Evolutionary conservation across 1,140 invertebrate genomes (phyloP), one percentile per base, ranked within the genome.

Genomic region (Drosophila kepulauana): DNA sequence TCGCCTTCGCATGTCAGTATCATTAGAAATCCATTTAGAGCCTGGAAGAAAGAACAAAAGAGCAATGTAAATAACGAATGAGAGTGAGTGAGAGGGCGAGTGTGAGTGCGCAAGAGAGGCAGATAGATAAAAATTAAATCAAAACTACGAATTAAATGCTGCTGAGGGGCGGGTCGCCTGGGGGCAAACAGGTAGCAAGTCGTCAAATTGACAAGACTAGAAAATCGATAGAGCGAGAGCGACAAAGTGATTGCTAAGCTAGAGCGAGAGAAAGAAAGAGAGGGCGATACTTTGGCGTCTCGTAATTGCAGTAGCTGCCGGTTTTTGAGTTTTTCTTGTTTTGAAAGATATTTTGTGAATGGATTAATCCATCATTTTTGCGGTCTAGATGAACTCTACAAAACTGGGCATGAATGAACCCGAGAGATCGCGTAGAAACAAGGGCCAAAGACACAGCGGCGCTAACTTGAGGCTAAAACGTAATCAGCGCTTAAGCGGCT

Each of bases 1-100:
- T 99, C 99, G 59, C 98, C 98, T 93, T 99, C 98, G 94, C 98
- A 99, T 59, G 98, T 99, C 61, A 99, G 95, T 91, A 99, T 99
- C 94, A 99, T 97, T 92, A 99, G 95, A 95, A 99, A 99, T 78
- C 99, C 99, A 94, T 99, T 99, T 92, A 99, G 94, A 78, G 99
- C 98, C 98, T 99, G 95, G 54, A 97, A 95, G 82, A 93, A 85
- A 64, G 62, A 93, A 85, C 64, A 56, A 80, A 76, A 78, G 76
- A 77, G 57, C 15, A 61, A 45, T 41, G 38, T n/a, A 43, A 4
- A 43, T 10, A 38, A 10, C 3, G 35, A 38, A 33, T 33, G 35
- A 3, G 41, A 35, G 33, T 25, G 43, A 28, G 38, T 16, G 41
- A 45, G 51, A 45, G 33, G 16, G 15, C 45, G 48, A 67, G 1